These are phyloP conservation scores for Tetanocera ferruginea DNA, from an alignment of 2,888 invertebrate genomes.

Conservation along the genomic window DNA sequence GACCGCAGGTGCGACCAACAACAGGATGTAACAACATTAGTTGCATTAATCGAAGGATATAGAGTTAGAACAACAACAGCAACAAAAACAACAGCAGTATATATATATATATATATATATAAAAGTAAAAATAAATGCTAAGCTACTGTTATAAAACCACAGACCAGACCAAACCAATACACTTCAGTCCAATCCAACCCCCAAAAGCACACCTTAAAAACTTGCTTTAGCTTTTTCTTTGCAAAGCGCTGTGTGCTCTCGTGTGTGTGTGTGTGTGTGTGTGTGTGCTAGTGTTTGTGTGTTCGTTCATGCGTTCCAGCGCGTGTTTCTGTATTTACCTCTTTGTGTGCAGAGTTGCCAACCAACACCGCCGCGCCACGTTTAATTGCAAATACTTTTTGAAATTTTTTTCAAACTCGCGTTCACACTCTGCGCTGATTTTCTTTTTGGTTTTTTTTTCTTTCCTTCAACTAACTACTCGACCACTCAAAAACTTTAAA, in stretches of 20 bases:
- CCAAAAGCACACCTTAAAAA: neutral
- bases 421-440: neutral
- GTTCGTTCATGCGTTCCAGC: neutral
- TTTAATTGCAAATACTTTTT: slow-evolving; percentile 15
- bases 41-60: neutral
- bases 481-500: neutral
- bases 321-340: neutral
- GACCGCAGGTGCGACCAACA: slow-evolving; percentile 14
- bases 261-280: neutral
- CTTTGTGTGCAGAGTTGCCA: neutral
- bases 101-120: neutral
- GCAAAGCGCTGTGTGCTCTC: neutral
- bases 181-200: neutral
- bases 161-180: neutral
- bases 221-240: neutral
- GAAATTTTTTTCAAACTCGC: neutral
- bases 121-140: neutral
- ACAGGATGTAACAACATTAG: neutral
- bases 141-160: neutral
- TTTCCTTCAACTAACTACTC: neutral
- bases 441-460: neutral
- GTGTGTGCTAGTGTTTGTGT: neutral
- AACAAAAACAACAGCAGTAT: neutral
- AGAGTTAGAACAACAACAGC: neutral
- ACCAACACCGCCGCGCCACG: neutral